phyloP scores from a whole-genome alignment of 2,888 invertebrate genomes.

The Cheilosia variabilis region DNA sequence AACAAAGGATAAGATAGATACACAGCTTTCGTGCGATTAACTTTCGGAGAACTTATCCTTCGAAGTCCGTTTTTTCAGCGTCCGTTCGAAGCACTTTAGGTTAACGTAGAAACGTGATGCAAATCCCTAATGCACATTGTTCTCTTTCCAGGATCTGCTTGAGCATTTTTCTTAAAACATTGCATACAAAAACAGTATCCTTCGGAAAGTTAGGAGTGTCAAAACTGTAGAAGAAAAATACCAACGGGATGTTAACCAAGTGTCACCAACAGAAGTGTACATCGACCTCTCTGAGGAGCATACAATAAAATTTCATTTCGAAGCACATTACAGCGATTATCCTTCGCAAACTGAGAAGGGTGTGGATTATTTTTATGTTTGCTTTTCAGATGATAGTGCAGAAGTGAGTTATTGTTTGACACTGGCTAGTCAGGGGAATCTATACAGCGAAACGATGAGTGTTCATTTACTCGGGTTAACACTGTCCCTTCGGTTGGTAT shows the following conservation, averaged over 20 bases:
- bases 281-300: slow-evolving; percentile 21
- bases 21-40: slow-evolving; percentile 51
- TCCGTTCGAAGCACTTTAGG: slow-evolving; percentile 53
- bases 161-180: slow-evolving; percentile 22
- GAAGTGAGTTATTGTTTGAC: slow-evolving; percentile 23
- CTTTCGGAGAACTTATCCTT: slow-evolving; percentile 35
- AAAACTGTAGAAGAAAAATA: slow-evolving; percentile 6
- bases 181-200: not conserved
- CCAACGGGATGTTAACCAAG: slow-evolving; percentile 29
- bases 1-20: slow-evolving; percentile 1
- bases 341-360: slow-evolving; percentile 9
- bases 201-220: slow-evolving; percentile 19
- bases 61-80: slow-evolving; percentile 36
- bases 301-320: slow-evolving; percentile 34
- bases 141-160: slow-evolving; percentile 26
- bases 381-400: slow-evolving; percentile 4
- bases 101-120: slow-evolving; percentile 58
- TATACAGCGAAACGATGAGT: not conserved
- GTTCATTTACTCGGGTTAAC: slow-evolving; percentile 6
- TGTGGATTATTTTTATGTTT: not conserved
- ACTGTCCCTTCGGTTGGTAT: not conserved
- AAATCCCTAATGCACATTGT: slow-evolving; percentile 68
- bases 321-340: slow-evolving; percentile 44
- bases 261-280: slow-evolving; percentile 39
- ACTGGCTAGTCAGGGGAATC: slow-evolving; percentile 16